Evolutionary conservation across 2,888 invertebrate genomes (phyloP).

Genomic region (Yponomeuta cagnagella): DNA sequence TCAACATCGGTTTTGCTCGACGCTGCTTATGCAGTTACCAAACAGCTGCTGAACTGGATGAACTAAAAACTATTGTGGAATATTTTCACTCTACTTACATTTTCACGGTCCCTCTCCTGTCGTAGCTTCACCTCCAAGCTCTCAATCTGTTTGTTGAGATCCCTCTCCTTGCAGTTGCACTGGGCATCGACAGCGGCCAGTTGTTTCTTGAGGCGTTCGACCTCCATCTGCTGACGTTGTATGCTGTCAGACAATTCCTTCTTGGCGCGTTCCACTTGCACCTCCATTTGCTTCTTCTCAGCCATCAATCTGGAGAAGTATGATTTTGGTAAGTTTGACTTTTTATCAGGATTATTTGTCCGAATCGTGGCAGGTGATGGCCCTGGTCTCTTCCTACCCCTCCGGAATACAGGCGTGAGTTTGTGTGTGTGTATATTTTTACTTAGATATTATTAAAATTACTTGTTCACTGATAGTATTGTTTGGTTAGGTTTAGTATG

Average conservation of each 20-base stretch:
- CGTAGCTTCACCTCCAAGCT: constrained; percentile 43
- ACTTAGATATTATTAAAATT: too few relatives aligned
- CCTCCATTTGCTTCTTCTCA: constrained; percentile 50
- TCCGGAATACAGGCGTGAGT: too few relatives aligned
- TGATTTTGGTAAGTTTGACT: neutral
- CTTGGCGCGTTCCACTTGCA: constrained; percentile 34
- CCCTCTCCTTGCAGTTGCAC: constrained; percentile 44
- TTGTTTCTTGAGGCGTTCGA: constrained; percentile 48
- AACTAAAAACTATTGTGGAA: too few relatives aligned
- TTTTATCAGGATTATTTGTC: neutral
- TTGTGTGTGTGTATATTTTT: too few relatives aligned
- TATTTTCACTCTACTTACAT: neutral
- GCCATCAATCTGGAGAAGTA: constrained; percentile 41
- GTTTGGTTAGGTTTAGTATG: too few relatives aligned
- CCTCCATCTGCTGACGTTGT: constrained; percentile 44
- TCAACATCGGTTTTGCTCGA: too few relatives aligned
- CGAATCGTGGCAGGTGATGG: too few relatives aligned
- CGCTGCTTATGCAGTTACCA: too few relatives aligned
- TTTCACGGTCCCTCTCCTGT: constrained; percentile 35
- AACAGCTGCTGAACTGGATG: too few relatives aligned
- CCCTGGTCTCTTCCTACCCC: too few relatives aligned
- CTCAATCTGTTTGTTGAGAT: constrained; percentile 44
- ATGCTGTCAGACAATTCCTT: constrained; percentile 39
- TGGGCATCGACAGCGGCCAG: constrained; percentile 37
- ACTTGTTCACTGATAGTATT: too few relatives aligned